Percentiles rank a stretch among this genome's conserved stretches.
phyloP scores from a whole-genome alignment of 2,888 invertebrate species.

The Xestia rhomboidea region DNA sequence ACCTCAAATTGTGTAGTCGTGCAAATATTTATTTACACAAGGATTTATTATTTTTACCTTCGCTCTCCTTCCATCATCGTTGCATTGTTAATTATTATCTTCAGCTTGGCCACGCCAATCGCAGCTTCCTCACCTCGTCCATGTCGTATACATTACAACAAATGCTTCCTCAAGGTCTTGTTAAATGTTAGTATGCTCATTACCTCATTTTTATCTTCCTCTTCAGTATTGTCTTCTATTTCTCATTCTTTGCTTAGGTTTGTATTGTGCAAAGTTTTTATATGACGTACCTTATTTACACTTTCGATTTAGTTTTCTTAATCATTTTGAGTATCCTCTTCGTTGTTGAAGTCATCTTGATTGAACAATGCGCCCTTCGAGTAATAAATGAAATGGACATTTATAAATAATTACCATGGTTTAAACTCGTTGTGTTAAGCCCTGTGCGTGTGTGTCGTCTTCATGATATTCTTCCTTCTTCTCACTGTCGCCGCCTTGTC shows the following conservation, averaged over 20 bases:
- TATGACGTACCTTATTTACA: not conserved
- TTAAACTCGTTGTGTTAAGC: constrained; percentile 11
- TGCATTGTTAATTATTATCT: not conserved
- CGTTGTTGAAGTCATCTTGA: constrained; percentile 8
- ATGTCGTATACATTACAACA: constrained; percentile 1
- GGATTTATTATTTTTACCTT: constrained; percentile 1
- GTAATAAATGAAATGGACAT: constrained; percentile 24
- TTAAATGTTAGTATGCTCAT: not conserved
- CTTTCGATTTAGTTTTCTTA: not conserved
- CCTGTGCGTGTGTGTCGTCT: constrained; percentile 11
- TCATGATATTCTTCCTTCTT: not conserved
- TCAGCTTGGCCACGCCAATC: not conserved
- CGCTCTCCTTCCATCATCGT: not conserved
- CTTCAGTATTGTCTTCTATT: not conserved
- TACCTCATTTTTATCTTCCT: not conserved
- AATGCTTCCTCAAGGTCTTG: not conserved
- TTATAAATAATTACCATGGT: constrained; percentile 42
- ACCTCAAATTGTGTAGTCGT: not conserved
- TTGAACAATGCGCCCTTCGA: constrained; percentile 21
- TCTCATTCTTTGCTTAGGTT: not conserved
- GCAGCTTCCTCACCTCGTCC: constrained; percentile 1
- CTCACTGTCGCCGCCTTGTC: constrained; percentile 2
- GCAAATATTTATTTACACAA: not conserved
- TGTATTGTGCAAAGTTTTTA: not conserved
- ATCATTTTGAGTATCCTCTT: not conserved